Conservation (phyloP, 2,113 vertebrate genomes). For the rat (Rattus norvegicus) region GRCr8 NC_086023.1:169968501-169969000, state of each 20-base stretch:
- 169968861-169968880: rapidly evolving
- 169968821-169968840: not conserved
- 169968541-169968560: not conserved
- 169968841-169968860: not conserved
- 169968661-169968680: not conserved
- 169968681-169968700: conserved; percentile 33
- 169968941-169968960: not conserved
- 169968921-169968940: rapidly evolving
- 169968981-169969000: rapidly evolving
- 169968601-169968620: conserved; percentile 73
- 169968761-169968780: not conserved
- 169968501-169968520: conserved; percentile 55
- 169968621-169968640: conserved; percentile 77
- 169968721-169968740: not conserved
- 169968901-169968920: rapidly evolving
- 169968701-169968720: not conserved
- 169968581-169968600: conserved; percentile 77
- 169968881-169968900: no score
- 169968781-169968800: not conserved
- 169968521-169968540: not conserved
- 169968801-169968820: rapidly evolving
- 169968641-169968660: conserved; percentile 33
- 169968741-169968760: not conserved
- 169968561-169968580: conserved; percentile 66
- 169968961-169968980: no score